Percentiles rank a stretch among this genome's conserved stretches.
phyloP scores from a whole-genome alignment of 2,888 invertebrate genomes.

The Globia sparganii region DNA sequence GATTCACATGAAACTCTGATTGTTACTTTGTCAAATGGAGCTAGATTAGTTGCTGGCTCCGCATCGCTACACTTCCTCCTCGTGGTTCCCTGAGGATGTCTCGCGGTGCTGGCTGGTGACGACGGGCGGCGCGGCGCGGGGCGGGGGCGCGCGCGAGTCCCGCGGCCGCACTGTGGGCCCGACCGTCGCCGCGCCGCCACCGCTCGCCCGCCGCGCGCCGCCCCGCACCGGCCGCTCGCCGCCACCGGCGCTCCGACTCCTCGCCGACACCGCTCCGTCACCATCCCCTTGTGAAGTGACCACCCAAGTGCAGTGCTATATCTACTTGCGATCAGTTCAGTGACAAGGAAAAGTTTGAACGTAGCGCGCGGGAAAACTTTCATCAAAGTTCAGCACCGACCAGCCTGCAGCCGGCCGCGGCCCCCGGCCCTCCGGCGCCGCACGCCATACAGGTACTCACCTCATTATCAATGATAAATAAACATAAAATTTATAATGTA shows the following conservation, averaged over 20 bases:
- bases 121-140: neutral
- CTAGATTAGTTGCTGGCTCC: neutral
- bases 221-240: constrained; percentile 1
- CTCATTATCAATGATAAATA: neutral
- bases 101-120: neutral
- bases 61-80: neutral
- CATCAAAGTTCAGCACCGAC: constrained; percentile 37
- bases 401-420: constrained; percentile 1
- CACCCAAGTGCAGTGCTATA: constrained; percentile 43
- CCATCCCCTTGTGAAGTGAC: constrained; percentile 51
- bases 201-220: constrained; percentile 10
- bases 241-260: neutral
- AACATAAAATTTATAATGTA: too few relatives aligned
- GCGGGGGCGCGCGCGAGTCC: neutral
- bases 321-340: constrained; percentile 38
- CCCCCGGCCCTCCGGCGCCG: neutral
- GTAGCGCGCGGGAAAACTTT: constrained; percentile 63
- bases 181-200: constrained; percentile 32
- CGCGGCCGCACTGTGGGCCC: constrained; percentile 40
- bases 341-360: constrained; percentile 41
- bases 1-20: neutral
- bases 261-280: neutral
- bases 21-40: neutral
- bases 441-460: neutral
- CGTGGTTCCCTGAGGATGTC: neutral